phyloP scores from a whole-genome alignment of 2,797 vertebrate genomes.

The Mustela erminea region DNA sequence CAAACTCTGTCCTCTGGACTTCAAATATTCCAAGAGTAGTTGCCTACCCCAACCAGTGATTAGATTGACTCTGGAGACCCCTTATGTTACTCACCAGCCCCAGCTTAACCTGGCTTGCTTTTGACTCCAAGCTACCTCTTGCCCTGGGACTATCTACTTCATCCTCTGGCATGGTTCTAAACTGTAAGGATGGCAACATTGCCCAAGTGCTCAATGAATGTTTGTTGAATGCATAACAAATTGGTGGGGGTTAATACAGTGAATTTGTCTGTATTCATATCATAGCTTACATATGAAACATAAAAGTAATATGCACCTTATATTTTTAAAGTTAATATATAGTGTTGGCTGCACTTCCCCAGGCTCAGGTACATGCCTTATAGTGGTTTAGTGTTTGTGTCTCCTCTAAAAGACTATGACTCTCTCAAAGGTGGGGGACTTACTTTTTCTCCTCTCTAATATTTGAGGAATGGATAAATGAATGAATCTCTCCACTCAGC shows the following conservation, averaged over 20 bases:
- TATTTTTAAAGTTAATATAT: background rate
- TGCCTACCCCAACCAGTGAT: background rate
- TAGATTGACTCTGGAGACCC: background rate
- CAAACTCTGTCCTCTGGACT: background rate
- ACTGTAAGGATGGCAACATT: background rate
- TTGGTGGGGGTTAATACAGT: background rate
- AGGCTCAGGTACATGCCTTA: background rate
- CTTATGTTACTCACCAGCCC: background rate
- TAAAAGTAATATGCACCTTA: background rate
- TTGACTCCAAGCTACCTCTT: background rate
- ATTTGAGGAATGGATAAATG: slow-evolving; percentile 17
- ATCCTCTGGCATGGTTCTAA: background rate
- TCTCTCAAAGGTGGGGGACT: background rate
- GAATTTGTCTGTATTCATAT: background rate
- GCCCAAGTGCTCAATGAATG: background rate
- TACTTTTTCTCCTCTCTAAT: slow-evolving; percentile 9
- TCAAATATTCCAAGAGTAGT: background rate
- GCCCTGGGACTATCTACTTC: background rate
- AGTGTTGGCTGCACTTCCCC: background rate
- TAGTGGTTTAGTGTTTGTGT: background rate
- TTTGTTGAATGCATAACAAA: background rate
- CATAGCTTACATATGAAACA: background rate
- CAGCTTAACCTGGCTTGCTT: background rate
- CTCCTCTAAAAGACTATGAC: background rate
- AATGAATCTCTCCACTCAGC: slow-evolving; percentile 36